These are phyloP conservation scores for Melierax canorus DNA, from an alignment of 2,113 vertebrate genomes.

Conservation along the genomic window DNA sequence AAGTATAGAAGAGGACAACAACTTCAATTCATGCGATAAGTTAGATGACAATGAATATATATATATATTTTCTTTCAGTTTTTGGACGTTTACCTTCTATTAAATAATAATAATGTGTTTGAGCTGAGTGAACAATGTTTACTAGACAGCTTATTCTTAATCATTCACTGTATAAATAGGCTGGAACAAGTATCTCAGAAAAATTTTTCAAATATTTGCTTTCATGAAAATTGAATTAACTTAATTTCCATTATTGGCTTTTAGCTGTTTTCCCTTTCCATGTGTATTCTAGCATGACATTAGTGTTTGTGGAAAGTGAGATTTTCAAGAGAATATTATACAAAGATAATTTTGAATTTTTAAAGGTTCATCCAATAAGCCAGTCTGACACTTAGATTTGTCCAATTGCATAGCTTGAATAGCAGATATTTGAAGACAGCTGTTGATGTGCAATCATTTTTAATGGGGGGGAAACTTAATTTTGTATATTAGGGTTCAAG, in stretches of 20 bases:
- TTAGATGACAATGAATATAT: not conserved
- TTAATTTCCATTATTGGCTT: not conserved
- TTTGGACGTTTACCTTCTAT: fast-evolving
- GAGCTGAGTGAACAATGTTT: not conserved
- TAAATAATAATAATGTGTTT: not conserved
- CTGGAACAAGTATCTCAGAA: not conserved
- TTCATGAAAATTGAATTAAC: not conserved
- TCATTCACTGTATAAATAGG: not conserved
- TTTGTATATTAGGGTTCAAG: not conserved
- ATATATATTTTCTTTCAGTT: not conserved
- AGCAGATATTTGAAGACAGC: not conserved
- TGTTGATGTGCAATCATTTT: not conserved
- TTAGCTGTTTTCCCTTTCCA: not conserved
- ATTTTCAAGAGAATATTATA: not conserved
- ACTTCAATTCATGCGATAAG: not conserved
- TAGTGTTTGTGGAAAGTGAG: not conserved
- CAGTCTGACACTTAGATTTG: not conserved
- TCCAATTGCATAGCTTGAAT: not conserved
- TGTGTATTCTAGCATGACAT: not conserved
- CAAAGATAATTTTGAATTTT: not conserved
- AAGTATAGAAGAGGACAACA: not conserved
- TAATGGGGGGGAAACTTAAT: not conserved
- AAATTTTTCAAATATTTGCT: not conserved
- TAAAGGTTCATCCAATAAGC: not conserved
- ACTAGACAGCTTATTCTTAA: not conserved